These are phyloP conservation scores for Apostichopus leukothele DNA, from an alignment of 53 echinoderm and acorn worm species.

Conservation along the genomic window DNA sequence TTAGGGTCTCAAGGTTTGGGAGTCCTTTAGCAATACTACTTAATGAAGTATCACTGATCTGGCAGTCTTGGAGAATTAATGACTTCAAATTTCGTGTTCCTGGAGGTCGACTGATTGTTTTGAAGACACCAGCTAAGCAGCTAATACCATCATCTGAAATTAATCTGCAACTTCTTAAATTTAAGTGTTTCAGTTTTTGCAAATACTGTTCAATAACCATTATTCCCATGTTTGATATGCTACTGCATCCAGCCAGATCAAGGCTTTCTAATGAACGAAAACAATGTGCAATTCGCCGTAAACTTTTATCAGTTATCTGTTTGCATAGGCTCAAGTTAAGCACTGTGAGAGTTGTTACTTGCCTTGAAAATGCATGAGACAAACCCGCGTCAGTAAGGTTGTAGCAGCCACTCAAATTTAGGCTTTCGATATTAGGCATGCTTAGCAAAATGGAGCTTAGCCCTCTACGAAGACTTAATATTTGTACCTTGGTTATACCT, in stretches of 20 bases:
- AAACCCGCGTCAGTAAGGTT: slow-evolving; percentile 95
- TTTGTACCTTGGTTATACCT: slow-evolving; percentile 94
- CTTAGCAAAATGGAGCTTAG: slow-evolving; percentile 94
- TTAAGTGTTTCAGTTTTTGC: slow-evolving; percentile 86
- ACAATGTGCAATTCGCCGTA: slow-evolving; percentile 91
- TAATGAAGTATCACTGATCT: slow-evolving; percentile 88
- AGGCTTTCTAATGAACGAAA: slow-evolving; percentile 83
- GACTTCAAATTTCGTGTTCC: slow-evolving; percentile 83
- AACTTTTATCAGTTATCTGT: slow-evolving; percentile 95
- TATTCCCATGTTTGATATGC: slow-evolving; percentile 92
- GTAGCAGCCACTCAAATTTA: slow-evolving; percentile 99
- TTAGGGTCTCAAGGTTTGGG: slow-evolving; percentile 69
- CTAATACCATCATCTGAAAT: slow-evolving; percentile 89
- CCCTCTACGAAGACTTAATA: slow-evolving; percentile 92
- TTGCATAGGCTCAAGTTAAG: slow-evolving; percentile 98
- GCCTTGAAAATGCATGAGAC: slow-evolving; percentile 85
- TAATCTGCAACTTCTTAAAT: slow-evolving; percentile 91
- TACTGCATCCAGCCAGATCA: slow-evolving; percentile 95
- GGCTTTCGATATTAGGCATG: slow-evolving; percentile 92
- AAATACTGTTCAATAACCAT: slow-evolving; percentile 85
- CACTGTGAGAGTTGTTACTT: slow-evolving; percentile 91
- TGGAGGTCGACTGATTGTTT: slow-evolving; percentile 53
- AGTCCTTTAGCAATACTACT: slow-evolving; percentile 87
- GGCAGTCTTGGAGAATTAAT: slow-evolving; percentile 92
- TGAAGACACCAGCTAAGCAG: slow-evolving; percentile 74